Conservation (phyloP, 2,113 vertebrate species). For the Neolamprologus variostigma region DNA sequence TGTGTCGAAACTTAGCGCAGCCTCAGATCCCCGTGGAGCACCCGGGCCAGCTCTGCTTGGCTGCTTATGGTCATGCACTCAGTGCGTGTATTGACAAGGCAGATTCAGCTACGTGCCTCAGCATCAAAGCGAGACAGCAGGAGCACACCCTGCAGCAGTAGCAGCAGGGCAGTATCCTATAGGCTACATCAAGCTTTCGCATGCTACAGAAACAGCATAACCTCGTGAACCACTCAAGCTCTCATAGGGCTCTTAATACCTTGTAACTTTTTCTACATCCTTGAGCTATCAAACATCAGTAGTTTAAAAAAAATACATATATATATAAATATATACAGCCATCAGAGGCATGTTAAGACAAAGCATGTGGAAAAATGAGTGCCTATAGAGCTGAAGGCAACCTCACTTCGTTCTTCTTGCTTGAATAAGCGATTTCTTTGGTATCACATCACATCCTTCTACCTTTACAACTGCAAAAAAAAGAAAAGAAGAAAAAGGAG, state of each 20-base stretch:
- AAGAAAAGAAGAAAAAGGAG: background rate
- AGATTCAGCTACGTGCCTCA: constrained; percentile 59
- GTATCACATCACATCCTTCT: constrained; percentile 1
- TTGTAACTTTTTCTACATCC: constrained; percentile 52
- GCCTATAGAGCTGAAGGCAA: constrained; percentile 51
- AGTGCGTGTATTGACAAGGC: constrained; percentile 36
- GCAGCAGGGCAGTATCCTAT: constrained; percentile 12
- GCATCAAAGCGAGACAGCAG: constrained; percentile 41
- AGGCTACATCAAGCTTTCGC: constrained; percentile 40
- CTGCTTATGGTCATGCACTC: constrained; percentile 1
- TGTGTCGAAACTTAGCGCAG: background rate
- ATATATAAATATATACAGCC: background rate
- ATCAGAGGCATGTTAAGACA: constrained; percentile 50
- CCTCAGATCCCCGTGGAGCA: constrained; percentile 28
- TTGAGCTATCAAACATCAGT: background rate
- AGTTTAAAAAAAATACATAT: background rate
- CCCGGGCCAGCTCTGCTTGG: background rate
- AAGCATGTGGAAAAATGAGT: constrained; percentile 55
- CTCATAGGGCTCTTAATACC: constrained; percentile 31
- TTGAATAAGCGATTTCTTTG: constrained; percentile 12
- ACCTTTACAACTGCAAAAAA: background rate
- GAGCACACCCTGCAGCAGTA: constrained; percentile 11
- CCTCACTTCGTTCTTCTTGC: constrained; percentile 35
- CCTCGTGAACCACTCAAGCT: constrained; percentile 46
- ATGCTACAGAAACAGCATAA: constrained; percentile 58